phyloP scores from a whole-genome alignment of 2,888 invertebrate species.

The Leptopterna dolabrata region DNA sequence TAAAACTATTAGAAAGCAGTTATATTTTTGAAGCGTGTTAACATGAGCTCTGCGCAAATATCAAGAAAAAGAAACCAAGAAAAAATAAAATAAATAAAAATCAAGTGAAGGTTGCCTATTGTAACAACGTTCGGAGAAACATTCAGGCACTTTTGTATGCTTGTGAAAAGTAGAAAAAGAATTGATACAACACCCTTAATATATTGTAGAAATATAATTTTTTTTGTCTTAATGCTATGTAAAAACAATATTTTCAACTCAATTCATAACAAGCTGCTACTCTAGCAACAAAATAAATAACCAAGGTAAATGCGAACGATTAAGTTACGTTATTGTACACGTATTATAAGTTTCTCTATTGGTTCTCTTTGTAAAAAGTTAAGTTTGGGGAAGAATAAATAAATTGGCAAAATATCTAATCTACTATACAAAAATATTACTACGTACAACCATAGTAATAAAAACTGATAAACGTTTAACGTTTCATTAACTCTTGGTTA shows the following conservation, averaged over 20 bases:
- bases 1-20: slow-evolving; percentile 33
- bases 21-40: slow-evolving; percentile 43
- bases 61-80: background rate
- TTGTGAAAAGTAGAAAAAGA: background rate
- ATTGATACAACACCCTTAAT: slow-evolving; percentile 3
- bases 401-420: background rate
- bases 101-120: background rate
- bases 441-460: slow-evolving; percentile 9
- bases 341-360: background rate
- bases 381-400: background rate
- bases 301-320: slow-evolving; percentile 21
- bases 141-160: slow-evolving; percentile 40
- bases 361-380: background rate
- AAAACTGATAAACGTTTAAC: background rate
- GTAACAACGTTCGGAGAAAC: background rate
- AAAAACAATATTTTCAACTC: slow-evolving; percentile 25
- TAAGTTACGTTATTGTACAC: background rate
- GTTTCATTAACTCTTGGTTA: background rate
- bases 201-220: background rate
- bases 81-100: background rate
- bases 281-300: slow-evolving; percentile 25
- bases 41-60: slow-evolving; percentile 23
- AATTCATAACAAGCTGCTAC: slow-evolving; percentile 10
- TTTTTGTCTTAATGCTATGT: background rate
- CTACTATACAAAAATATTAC: slow-evolving; percentile 22